Base-by-base conservation (phyloP, 2,797 vertebrate genomes). In the Mionectes olivaceus region DNA sequence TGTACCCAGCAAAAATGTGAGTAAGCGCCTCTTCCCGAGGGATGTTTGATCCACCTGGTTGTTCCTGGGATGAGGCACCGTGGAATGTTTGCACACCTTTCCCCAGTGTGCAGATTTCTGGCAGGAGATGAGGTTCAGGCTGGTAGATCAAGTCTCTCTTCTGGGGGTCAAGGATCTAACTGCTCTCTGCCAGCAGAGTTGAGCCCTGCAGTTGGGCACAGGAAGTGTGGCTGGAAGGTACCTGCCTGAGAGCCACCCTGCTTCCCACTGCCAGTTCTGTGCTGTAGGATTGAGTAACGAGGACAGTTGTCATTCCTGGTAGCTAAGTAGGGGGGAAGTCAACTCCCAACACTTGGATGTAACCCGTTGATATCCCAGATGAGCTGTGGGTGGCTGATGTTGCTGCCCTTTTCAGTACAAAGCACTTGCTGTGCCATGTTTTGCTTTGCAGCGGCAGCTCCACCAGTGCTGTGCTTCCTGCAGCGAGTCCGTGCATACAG, bases 1-100 rank as follows among this genome's bases (percentile, higher is more conserved):
- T 30, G 99, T 99, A 63, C 99, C 99, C n/a, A 98, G 97, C 95
- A 99, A 99, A 98, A 99, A 98, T 13, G 99, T 99, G 96, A 99
- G 99, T 98, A 69, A 46, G 16, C 11, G 1, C 19, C 49, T 57
- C 37, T 69, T 89, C 64, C 43, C 18, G 7, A 32, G 1, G 12
- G 5, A 0, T 1, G 1, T 71, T 25, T 25, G 33, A 24, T 52
- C 22, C 25, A 4, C 17, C 27, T 28, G 32, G 46, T 32, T 9
- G 30, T 22, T 80, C 30, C 60, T 59, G 87, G 77, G 74, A 12
- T 1, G 11, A 24, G 12, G 35, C 41, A 35, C 14, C 24, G 4
- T 32, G 63, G 30, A 43, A 24, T 0, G 0, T 37, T 22, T 33
- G 25, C 4, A 1, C 5, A 7, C 8, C 14, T 44, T 56, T 52